Evolutionary conservation across 1,140 invertebrate species (phyloP).

Genomic region (Megalopta genalis): DNA sequence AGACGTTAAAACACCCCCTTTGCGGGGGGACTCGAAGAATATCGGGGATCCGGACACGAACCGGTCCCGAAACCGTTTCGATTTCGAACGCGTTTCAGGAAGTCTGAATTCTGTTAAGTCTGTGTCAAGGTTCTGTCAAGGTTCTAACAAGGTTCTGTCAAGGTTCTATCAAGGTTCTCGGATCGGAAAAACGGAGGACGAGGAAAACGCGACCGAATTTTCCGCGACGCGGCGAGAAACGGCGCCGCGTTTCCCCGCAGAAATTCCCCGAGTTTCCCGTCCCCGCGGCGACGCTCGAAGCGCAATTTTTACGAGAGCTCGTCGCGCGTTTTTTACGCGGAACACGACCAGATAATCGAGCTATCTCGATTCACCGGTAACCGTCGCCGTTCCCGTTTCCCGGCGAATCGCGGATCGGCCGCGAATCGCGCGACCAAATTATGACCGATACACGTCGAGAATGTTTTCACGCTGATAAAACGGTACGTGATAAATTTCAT

Average conservation of each 20-base stretch:
- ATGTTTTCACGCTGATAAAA: conserved; percentile 51
- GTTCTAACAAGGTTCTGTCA: too few relatives aligned
- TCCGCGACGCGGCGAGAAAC: too few relatives aligned
- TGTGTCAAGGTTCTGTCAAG: too few relatives aligned
- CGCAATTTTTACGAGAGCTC: conserved; percentile 42
- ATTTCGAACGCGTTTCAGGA: neutral
- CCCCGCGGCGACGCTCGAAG: conserved; percentile 18
- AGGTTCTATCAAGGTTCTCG: too few relatives aligned
- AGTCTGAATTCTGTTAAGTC: too few relatives aligned
- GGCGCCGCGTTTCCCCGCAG: neutral
- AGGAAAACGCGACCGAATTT: too few relatives aligned
- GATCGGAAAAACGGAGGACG: too few relatives aligned
- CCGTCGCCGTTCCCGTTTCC: neutral
- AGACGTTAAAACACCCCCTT: neutral
- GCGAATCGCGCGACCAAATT: conserved; percentile 36
- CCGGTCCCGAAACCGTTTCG: neutral
- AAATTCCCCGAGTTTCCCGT: conserved; percentile 5
- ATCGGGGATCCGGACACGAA: neutral
- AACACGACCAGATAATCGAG: conserved; percentile 41
- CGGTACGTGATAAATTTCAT: conserved; percentile 38
- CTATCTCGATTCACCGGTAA: conserved; percentile 50
- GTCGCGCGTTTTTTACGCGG: conserved; percentile 30
- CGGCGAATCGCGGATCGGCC: conserved; percentile 1
- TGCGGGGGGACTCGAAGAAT: neutral
- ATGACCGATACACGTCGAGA: conserved; percentile 34